A percentile compares a stretch with the other conserved stretches of the same genome.
phyloP scores from a whole-genome alignment of 2,888 invertebrate species.

The Mythimna ferrago region DNA sequence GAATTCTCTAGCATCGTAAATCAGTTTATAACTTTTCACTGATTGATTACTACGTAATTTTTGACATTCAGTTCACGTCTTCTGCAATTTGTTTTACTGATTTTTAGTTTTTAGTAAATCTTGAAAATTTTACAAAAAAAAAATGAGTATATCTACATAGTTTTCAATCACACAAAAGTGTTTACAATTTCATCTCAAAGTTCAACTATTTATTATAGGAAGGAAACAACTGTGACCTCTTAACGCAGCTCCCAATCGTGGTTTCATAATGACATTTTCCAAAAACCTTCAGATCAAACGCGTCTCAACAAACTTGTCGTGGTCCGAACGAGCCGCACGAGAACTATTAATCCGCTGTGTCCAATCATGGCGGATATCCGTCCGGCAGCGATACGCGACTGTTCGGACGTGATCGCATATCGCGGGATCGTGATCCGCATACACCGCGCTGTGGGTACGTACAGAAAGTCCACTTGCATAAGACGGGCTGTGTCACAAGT shows the following conservation, averaged over 20 bases:
- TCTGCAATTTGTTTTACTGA: too few relatives aligned
- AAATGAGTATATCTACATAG: too few relatives aligned
- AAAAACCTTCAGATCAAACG: neutral
- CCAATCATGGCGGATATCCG: conserved; percentile 55
- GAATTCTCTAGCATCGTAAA: neutral
- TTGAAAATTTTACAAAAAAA: too few relatives aligned
- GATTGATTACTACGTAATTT: neutral
- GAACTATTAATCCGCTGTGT: conserved; percentile 51
- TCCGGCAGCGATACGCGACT: conserved; percentile 37
- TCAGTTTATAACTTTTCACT: neutral
- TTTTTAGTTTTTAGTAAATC: too few relatives aligned
- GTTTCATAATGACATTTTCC: neutral
- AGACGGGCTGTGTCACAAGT: too few relatives aligned
- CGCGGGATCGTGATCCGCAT: conserved; percentile 66
- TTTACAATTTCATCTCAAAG: neutral
- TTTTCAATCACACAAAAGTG: too few relatives aligned
- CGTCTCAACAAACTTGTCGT: conserved; percentile 15
- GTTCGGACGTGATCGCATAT: conserved; percentile 70
- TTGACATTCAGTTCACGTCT: neutral
- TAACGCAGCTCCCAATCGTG: too few relatives aligned
- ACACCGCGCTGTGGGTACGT: neutral
- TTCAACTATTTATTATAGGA: neutral
- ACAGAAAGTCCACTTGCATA: conserved; percentile 7
- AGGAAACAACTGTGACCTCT: neutral
- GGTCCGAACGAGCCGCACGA: conserved; percentile 23